phyloP scores from a whole-genome alignment of 2,797 vertebrate species.

The Micromesistius poutassou region DNA sequence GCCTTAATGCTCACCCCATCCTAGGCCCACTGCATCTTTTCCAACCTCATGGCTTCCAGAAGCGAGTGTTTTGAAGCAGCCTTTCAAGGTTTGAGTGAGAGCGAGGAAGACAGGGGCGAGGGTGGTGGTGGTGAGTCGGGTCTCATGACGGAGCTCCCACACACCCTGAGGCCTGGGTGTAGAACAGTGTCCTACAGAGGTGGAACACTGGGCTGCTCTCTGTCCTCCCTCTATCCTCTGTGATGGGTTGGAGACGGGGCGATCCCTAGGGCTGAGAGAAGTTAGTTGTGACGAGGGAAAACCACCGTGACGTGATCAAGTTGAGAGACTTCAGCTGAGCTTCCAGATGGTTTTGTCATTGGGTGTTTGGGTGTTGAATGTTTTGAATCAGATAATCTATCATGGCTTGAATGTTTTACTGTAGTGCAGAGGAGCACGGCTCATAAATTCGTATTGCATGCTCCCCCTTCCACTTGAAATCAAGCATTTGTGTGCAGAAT shows the following conservation, averaged over 20 bases:
- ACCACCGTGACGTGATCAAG: no score
- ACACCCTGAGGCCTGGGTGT: constrained; percentile 21
- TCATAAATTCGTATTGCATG: no score
- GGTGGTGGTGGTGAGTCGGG: constrained; percentile 37
- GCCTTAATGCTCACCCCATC: no score
- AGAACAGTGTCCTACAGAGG: constrained; percentile 17
- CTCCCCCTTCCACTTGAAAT: neutral
- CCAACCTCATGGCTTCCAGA: neutral
- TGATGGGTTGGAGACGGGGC: neutral
- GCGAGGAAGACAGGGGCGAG: constrained; percentile 13
- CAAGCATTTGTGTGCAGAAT: neutral
- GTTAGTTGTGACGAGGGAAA: no score
- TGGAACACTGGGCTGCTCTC: neutral
- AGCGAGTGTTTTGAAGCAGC: neutral
- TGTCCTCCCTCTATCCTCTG: neutral
- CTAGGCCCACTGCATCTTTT: neutral
- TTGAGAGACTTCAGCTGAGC: no score
- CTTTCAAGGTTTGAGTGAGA: neutral
- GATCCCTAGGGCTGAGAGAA: no score
- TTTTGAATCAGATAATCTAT: neutral
- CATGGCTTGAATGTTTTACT: neutral
- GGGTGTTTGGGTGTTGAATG: no score
- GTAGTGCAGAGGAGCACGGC: neutral
- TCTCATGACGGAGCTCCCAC: constrained; percentile 47
- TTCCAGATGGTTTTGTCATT: neutral